Base-by-base conservation (phyloP, 1,140 invertebrate genomes). In the Drosophila kanapiae region DNA sequence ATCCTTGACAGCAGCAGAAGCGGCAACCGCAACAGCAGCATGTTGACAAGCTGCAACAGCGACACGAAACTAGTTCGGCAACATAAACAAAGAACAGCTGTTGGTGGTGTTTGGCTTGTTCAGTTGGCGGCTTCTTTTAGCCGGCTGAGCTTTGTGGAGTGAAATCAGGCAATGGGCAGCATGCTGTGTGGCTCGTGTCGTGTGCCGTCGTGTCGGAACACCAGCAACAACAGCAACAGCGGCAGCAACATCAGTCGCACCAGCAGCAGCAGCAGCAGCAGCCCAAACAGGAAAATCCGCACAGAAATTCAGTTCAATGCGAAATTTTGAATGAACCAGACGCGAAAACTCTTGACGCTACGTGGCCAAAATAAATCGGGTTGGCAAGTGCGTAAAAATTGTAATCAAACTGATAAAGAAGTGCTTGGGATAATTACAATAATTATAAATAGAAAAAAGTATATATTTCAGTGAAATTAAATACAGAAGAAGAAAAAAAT, bases 11-110 rank as follows among this genome's bases (percentile, higher is more conserved):
- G 43, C 43, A n/a, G 40, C 8, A 43, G 16, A 13, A 11, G 16
- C 75, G 38, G 38, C 31, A 63, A 68, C 65, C 68, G 63, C 60
- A 23, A 49, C 48, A 54, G 16, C 54, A 70, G 43, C 64, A 78
- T 78, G 47, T 61, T 64, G 69, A 35, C 53, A 65, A 37, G 23
- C 35, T 42, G 70, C 71, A 68, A 69, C 67, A 84, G 62, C 35
- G 23, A 14, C 29, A 23, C 72, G 68, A 82, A 85, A 87, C 77
- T 40, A 83, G 80, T 81, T 56, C 43, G 35, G 85, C 85, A 90
- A 90, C 85, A 90, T 88, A 90, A 90, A 90, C 85, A 90, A 90
- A 88, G 45, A 90, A 90, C 85, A 90, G 85, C 85, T 90, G 85
- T 79, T 81, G 31, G 23, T 16, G 27, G 6, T 27, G 11, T 60